Base-by-base conservation (phyloP, 2,113 vertebrate species). In the Brevimyrus niger region DNA sequence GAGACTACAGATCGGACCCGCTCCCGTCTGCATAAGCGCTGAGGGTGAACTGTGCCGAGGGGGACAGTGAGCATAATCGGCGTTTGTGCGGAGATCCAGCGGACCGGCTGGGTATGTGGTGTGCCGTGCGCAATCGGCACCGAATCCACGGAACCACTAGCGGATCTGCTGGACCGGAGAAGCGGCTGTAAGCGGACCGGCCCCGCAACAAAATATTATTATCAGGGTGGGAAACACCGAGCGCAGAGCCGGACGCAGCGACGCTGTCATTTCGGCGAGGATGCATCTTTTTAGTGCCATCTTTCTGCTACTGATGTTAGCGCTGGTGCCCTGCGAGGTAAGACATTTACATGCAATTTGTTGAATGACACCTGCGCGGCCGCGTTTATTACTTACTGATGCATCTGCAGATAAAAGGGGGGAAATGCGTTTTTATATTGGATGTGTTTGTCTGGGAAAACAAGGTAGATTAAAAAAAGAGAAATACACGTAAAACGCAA, bases 261-360 rank as follows among this genome's bases (percentile, higher is more conserved):
- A 93, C 94, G 93, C 92, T 92, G 95, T 92, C 91, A 94, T 95
- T 94, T 91, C 94, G 90, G 91, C 92, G 65, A 92, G 94, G 92
- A 96, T 96, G 96, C 96, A 96, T 94, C 95, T 96, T 90, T 95
- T 96, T 94, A 96, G 95, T 95, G 95, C 95, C 93, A 96, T 96
- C 92, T 96, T 96, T 89, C 94, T 96, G 48, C 96, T 96, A 44
- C 92, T 96, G 92, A 96, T 96, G 96, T 96, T 96, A 93, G 94
- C 94, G 90, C 92, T 88, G 91, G 31, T 93, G 90, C 93, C 93
- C 90, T 92, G 94, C 55, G 92, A 96, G 96, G 96, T 96, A 95
- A 95, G 95, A 89, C 82, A 88, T 21, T 35, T 80, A 50, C 17
- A 48, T 51, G 21, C 46, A 50, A 76, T 73, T 73, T 80, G 69